Evolutionary conservation across 2,888 invertebrate species (phyloP).

Genomic region (Andrena fulva): DNA sequence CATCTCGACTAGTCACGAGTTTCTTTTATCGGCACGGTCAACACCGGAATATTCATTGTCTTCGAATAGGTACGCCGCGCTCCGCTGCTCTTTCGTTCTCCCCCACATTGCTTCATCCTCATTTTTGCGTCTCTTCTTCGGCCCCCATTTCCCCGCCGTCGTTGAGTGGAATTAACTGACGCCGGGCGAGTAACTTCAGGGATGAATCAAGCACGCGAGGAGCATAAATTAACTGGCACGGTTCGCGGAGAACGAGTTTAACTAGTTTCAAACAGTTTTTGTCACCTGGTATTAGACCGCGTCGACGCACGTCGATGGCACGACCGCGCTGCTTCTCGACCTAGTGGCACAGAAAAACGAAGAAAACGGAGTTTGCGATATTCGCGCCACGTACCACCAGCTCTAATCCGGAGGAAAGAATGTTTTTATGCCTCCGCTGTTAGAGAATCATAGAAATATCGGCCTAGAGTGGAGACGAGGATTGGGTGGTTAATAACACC

Average conservation of each 20-base stretch:
- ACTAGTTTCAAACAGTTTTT: conserved; percentile 72
- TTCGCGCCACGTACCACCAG: conserved; percentile 16
- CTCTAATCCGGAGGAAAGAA: background rate
- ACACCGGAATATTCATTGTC: conserved; percentile 43
- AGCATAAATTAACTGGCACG: conserved; percentile 71
- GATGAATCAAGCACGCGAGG: conserved; percentile 74
- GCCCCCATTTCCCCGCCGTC: conserved; percentile 9
- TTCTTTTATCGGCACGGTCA: conserved; percentile 60
- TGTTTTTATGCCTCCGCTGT: background rate
- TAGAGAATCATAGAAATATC: background rate
- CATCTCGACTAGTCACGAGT: conserved; percentile 56
- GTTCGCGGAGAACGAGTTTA: conserved; percentile 63
- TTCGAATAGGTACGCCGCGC: conserved; percentile 12
- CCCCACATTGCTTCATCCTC: conserved; percentile 21
- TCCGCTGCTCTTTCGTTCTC: conserved; percentile 12
- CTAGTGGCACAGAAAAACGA: conserved; percentile 8
- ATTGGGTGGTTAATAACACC: background rate
- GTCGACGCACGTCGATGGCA: conserved; percentile 36
- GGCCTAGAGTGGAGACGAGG: background rate
- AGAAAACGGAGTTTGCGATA: conserved; percentile 1
- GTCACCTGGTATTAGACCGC: conserved; percentile 53
- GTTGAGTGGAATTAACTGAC: conserved; percentile 68
- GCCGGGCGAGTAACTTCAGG: conserved; percentile 67
- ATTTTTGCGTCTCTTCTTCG: conserved; percentile 18
- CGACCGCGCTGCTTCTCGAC: conserved; percentile 24